phyloP scores from a whole-genome alignment of 2,888 invertebrate genomes.

The Lordiphosa fenestrarum region DNA sequence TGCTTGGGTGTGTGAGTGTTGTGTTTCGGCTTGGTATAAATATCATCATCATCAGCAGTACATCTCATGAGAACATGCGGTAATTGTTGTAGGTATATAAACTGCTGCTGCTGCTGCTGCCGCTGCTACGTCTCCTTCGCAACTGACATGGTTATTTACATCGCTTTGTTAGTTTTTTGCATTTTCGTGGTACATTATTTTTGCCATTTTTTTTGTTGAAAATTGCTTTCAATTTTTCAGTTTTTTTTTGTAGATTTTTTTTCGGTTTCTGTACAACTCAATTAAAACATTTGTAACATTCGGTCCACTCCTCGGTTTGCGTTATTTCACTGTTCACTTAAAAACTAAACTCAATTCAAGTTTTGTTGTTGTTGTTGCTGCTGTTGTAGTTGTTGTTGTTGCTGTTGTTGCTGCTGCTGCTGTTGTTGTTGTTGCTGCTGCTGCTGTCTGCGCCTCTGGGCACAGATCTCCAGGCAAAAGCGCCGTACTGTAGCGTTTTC shows the following conservation, averaged over 20 bases:
- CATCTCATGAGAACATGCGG: conserved; percentile 21
- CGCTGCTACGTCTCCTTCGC: too few species aligned
- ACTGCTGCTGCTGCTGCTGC: not conserved
- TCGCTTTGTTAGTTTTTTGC: conserved; percentile 46
- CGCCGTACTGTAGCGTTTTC: conserved; percentile 41
- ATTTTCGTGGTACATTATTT: conserved; percentile 29
- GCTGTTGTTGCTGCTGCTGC: conserved; percentile 17
- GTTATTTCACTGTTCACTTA: conserved; percentile 62
- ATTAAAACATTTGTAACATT: conserved; percentile 58
- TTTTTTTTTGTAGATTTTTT: conserved; percentile 37
- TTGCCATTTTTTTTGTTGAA: conserved; percentile 37
- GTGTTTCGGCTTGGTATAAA: conserved; percentile 17
- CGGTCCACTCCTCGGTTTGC: conserved; percentile 34
- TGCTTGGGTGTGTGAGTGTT: not conserved
- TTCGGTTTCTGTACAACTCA: conserved; percentile 44
- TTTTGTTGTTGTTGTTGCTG: conserved; percentile 25
- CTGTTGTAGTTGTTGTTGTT: conserved; percentile 19
- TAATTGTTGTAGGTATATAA: conserved; percentile 27
- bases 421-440: conserved; percentile 21
- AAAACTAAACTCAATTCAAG: conserved; percentile 58
- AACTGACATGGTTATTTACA: conserved; percentile 56
- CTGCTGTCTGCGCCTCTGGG: conserved; percentile 28
- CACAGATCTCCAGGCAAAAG: conserved; percentile 40
- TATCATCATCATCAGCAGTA: conserved; percentile 18
- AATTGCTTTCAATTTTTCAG: conserved; percentile 47